Evolutionary conservation across 2,113 vertebrate genomes (phyloP).

Genomic region (Athene noctua): DNA sequence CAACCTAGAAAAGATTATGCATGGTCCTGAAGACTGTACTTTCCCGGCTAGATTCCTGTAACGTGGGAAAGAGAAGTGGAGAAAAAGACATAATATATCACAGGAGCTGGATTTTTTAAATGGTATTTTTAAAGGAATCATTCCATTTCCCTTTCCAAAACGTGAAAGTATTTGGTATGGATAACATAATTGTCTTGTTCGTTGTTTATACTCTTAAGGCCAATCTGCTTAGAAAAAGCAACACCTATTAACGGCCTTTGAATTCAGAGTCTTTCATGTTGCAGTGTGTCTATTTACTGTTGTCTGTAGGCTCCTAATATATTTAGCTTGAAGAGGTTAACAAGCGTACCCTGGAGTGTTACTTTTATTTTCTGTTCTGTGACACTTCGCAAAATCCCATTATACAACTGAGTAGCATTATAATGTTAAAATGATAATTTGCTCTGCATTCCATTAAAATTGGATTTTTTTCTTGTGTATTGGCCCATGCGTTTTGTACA

Average conservation of each 20-base stretch:
- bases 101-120: neutral
- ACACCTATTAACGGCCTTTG: slow-evolving; percentile 34
- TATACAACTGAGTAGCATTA: slow-evolving; percentile 59
- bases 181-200: slow-evolving; percentile 18
- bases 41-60: neutral
- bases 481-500: slow-evolving; percentile 63
- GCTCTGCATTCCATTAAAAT: slow-evolving; percentile 78
- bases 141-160: slow-evolving; percentile 15
- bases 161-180: neutral
- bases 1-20: neutral
- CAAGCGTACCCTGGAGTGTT: slow-evolving; percentile 55
- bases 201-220: neutral
- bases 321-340: slow-evolving; percentile 62
- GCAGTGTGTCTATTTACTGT: slow-evolving; percentile 44
- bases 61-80: neutral
- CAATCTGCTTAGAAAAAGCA: slow-evolving; percentile 13
- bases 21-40: neutral
- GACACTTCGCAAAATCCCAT: slow-evolving; percentile 68
- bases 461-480: slow-evolving; percentile 54
- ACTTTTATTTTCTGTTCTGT: slow-evolving; percentile 69
- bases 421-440: slow-evolving; percentile 76
- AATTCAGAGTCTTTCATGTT: slow-evolving; percentile 57
- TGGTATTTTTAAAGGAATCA: neutral
- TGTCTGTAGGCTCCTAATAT: slow-evolving; percentile 34
- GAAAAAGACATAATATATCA: neutral